Evolutionary conservation across 2,113 vertebrate genomes (phyloP), one percentile per base, ranked within the genome.

Genomic region (Rhinolophus sinicus): DNA sequence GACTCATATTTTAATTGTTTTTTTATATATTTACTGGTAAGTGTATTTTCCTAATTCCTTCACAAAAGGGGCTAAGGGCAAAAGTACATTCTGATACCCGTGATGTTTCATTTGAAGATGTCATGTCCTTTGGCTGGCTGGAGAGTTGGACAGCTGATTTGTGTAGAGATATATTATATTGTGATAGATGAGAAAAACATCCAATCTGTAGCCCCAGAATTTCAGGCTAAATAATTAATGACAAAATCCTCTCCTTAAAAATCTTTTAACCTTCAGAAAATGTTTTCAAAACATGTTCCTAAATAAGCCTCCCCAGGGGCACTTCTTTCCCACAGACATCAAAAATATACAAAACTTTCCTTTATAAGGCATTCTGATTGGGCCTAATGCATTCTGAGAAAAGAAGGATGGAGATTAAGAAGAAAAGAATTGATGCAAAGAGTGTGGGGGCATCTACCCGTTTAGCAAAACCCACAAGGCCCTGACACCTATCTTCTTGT

Each of bases 391-490:
- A 88, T 64, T 96, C 22, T 97, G 92, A 95, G 47, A 92, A 97
- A 94, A 80, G 78, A 97, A 84, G 75, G 92, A 52, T 58, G 28
- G 84, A 96, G 96, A 97, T 97, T 97, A 98, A 95, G 90, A 88
- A 67, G 87, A 96, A 81, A 93, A 97, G 96, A 96, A 95, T 95
- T n/a, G 7, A n/a, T 77, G 72, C 85, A 93, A 88, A 97, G 88
- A 97, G 47, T 28, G 4, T 90, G 83, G 30, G 91, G 92, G 83
- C 13, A 5, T 95, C 92, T 65, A 58, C 69, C 73, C 54, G 0
- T 92, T 97, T 97, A 97, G 94, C 58, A 97, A 98, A 97, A 98
- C 47, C 95, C 96, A 97, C 95, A 97, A 82, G 88, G 50, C 92
- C 86, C 47, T 95, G 94, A 93, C 95, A 96, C 85, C 33, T 92